Conservation (phyloP, 92 coral and sea anemone genomes). For the Heliopora coerulea region DNA sequence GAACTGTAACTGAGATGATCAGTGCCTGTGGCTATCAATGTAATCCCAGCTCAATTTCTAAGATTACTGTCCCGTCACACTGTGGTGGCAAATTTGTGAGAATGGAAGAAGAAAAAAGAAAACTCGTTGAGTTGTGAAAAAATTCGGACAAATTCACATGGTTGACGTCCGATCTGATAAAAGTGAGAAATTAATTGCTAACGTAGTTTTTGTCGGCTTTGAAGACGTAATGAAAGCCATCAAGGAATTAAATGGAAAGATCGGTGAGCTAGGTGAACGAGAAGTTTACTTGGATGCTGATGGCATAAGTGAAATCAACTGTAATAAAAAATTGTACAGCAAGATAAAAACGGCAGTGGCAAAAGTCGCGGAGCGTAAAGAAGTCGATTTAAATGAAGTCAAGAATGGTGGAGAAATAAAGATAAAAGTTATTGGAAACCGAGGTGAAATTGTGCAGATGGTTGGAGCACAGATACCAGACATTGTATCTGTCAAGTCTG, state of each 20-base stretch:
- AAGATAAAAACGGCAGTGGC: slow-evolving; percentile 8
- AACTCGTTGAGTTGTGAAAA: background rate
- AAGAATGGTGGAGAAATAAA: background rate
- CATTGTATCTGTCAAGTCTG: background rate
- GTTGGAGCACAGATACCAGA: slow-evolving; percentile 7
- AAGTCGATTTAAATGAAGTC: background rate
- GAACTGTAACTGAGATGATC: background rate
- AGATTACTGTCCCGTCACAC: slow-evolving; percentile 12
- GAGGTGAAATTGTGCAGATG: slow-evolving; percentile 3
- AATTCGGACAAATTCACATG: background rate
- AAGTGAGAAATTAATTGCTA: slow-evolving; percentile 8
- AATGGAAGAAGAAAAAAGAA: slow-evolving; percentile 1
- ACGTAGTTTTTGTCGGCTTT: background rate
- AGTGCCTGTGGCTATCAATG: background rate
- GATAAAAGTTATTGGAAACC: slow-evolving; percentile 12
- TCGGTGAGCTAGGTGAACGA: background rate
- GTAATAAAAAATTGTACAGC: background rate
- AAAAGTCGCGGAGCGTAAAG: background rate
- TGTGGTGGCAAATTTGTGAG: background rate
- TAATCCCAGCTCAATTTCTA: too few relatives aligned
- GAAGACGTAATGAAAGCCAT: too few relatives aligned
- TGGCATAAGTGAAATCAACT: background rate
- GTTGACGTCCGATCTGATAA: background rate
- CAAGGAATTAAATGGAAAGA: too few relatives aligned
- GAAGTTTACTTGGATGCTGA: slow-evolving; percentile 10